A percentile compares a stretch with the other conserved stretches of the same genome.
Conservation (phyloP, 2,888 invertebrate species). For the Zhuqinia jingwanae region DNA sequence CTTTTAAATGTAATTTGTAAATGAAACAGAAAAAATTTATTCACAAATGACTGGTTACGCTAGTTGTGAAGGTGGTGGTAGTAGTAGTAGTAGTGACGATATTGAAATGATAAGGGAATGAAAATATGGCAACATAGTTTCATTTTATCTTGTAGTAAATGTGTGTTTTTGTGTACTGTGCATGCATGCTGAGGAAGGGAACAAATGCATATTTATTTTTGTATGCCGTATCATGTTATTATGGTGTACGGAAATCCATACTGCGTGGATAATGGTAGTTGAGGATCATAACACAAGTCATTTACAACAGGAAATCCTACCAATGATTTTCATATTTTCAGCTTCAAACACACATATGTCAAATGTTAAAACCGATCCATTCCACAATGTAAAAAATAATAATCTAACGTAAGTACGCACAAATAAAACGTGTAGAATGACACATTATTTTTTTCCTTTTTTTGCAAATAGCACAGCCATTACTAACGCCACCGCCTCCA, state of each 20-base stretch:
- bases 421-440: background rate
- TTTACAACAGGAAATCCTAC: conserved; percentile 69
- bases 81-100: conserved; percentile 4
- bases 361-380: no score
- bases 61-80: background rate
- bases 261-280: conserved; percentile 70
- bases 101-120: background rate
- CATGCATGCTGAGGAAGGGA: background rate
- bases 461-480: background rate
- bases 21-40: conserved; percentile 5
- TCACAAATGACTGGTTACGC: background rate
- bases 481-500: conserved; percentile 5
- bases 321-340: conserved; percentile 67
- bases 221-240: background rate
- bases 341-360: background rate
- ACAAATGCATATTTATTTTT: background rate
- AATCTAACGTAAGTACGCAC: no score
- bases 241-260: conserved; percentile 34
- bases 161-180: background rate
- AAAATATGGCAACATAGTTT: conserved; percentile 8
- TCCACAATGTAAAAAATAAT: background rate
- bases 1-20: conserved; percentile 9
- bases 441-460: no score
- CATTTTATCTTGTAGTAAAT: no score
- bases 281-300: conserved; percentile 50